Conservation (phyloP, 2,888 invertebrate genomes). For the Iselma pallidipennis region DNA sequence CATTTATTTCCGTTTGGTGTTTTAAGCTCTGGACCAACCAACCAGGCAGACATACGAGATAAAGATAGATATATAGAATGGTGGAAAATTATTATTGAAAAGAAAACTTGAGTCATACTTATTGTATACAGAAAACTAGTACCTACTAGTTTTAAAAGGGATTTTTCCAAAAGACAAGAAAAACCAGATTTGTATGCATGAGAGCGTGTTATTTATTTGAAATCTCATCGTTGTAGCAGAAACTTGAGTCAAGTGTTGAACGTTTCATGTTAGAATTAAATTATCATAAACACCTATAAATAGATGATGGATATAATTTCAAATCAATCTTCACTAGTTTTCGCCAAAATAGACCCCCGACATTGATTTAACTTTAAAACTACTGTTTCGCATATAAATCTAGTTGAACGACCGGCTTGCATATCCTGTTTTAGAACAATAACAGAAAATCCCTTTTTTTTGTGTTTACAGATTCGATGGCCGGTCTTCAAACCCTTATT, state of each 20-base stretch:
- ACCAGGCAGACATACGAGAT: not conserved
- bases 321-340: not conserved
- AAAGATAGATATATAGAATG: not conserved
- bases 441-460: not conserved
- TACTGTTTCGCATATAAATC: not conserved
- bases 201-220: not conserved
- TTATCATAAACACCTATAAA: not conserved
- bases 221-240: too few relatives aligned
- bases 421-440: not conserved
- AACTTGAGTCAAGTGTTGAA: not conserved
- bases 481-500: conserved; percentile 21
- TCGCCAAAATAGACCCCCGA: not conserved
- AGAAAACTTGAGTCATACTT: not conserved
- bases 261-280: not conserved
- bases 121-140: not conserved
- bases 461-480: conserved; percentile 42
- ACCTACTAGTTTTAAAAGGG: too few relatives aligned
- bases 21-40: conserved; percentile 8
- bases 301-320: not conserved
- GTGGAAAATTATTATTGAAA: not conserved
- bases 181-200: too few relatives aligned
- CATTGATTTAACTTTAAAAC: not conserved
- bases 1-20: conserved; percentile 18
- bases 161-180: not conserved
- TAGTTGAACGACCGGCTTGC: not conserved